Conservation (phyloP, 1,140 invertebrate genomes). For the Microplitis demolitor region DNA sequence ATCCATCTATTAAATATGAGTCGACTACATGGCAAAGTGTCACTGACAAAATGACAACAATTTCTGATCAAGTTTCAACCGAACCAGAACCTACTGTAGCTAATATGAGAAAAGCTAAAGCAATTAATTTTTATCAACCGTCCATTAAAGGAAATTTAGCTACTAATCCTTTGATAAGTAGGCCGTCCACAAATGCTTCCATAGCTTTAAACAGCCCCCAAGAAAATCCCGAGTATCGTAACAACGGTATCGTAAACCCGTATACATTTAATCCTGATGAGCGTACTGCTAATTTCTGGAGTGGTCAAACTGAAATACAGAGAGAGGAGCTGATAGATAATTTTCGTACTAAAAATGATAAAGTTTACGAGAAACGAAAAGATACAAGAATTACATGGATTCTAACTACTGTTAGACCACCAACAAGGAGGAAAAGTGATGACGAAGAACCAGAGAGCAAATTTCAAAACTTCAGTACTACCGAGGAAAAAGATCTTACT, state of each 20-base stretch:
- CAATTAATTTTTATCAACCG: conserved; percentile 41
- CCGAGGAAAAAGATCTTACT: conserved; percentile 43
- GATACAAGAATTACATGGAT: conserved; percentile 45
- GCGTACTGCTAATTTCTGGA: neutral
- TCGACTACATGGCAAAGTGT: conserved; percentile 14
- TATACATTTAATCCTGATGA: neutral
- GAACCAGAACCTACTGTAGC: conserved; percentile 11
- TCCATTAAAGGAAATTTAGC: conserved; percentile 17
- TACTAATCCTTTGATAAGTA: conserved; percentile 1
- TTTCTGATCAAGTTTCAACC: neutral
- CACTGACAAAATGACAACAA: neutral
- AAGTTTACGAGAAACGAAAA: conserved; percentile 24
- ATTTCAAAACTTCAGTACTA: conserved; percentile 24
- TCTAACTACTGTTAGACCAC: conserved; percentile 36
- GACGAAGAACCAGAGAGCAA: conserved; percentile 28
- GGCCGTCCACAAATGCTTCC: conserved; percentile 24
- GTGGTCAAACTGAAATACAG: neutral
- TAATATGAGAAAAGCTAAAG: conserved; percentile 45
- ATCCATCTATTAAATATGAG: conserved; percentile 29
- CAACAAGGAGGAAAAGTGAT: conserved; percentile 34
- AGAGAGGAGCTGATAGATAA: neutral
- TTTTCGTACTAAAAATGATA: neutral
- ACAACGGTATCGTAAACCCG: neutral
- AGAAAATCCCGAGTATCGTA: neutral
- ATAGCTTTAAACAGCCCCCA: neutral